Base-by-base conservation (phyloP, 2,113 vertebrate genomes). In the Platysteira castanea region DNA sequence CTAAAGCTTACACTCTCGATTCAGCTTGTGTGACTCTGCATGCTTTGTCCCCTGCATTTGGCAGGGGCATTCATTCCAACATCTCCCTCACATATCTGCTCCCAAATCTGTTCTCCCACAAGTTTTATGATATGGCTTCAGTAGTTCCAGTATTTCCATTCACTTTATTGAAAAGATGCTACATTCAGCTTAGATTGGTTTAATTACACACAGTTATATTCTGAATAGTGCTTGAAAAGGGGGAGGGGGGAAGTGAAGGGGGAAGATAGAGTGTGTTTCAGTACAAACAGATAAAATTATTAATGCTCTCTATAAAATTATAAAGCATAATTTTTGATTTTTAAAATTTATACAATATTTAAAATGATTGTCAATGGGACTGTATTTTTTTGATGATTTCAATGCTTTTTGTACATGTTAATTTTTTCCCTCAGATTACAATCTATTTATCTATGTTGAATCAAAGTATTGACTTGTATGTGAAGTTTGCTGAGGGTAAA, bases 201-300 rank as follows among this genome's bases (percentile, higher is more conserved):
- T 64, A 50, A 33, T 64, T 76, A n/a, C 17, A n/a, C 17, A 65
- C 7, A 57, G 2, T 42, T 77, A 13, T 49, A 71, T 42, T 73
- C 21, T 52, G 49, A 69, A 39, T 35, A 75, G 24, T 30, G 6
- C 42, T 64, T 81, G 15, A 46, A 76, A 82, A 80, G 30, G 28
- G 21, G 10, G 41, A 49, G 10, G 2, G 4, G 3, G 9, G 12
- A 2, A 4, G 2, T 4, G 9, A 15, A 71, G 11, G 18, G 15
- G 22, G 4, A 69, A 89, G 27, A 52, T 4, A 56, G 3, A 21
- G 2, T 53, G 2, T 44, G 2, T 65, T 89, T 81, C 53, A 26
- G 7, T 39, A 50, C 37, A 24, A 74, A 52, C 14, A 80, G 21
- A 50, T 57, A 33, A 79, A 64, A 80, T 73, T 1, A 50, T 54